Evolutionary conservation across 2,888 invertebrate genomes (phyloP).

Genomic region (Dryadula phaetusa): DNA sequence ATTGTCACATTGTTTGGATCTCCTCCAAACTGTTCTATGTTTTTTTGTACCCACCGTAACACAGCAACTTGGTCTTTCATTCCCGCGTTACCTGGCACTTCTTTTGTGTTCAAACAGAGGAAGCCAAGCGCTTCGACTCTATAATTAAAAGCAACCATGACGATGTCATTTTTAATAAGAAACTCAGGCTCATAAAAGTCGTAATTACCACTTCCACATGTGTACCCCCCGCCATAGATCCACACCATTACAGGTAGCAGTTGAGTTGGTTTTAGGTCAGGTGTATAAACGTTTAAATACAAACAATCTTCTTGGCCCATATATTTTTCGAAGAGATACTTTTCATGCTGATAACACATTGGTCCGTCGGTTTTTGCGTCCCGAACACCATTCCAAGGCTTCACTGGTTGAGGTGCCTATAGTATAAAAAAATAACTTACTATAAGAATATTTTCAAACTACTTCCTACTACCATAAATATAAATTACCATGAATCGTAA

Average conservation of each 20-base stretch:
- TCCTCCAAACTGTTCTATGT: conserved; percentile 70
- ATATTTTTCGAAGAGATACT: conserved; percentile 7
- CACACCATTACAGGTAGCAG: conserved; percentile 68
- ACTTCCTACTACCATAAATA: not conserved
- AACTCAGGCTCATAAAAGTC: conserved; percentile 68
- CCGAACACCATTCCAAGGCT: conserved; percentile 66
- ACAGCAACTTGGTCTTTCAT: conserved; percentile 78
- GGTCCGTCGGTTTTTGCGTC: conserved; percentile 64
- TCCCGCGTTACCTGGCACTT: conserved; percentile 75
- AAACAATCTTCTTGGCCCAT: conserved; percentile 68
- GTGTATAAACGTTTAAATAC: conserved; percentile 72
- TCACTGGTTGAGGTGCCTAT: conserved; percentile 65
- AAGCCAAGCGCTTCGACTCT: conserved; percentile 71
- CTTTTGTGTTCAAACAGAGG: conserved; percentile 66
- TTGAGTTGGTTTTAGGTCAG: conserved; percentile 53
- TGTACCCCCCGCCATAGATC: conserved; percentile 69
- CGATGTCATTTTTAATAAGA: conserved; percentile 62
- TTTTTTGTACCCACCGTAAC: conserved; percentile 68
- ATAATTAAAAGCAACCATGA: conserved; percentile 73
- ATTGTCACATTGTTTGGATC: conserved; percentile 72
- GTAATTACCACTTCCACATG: conserved; percentile 63
- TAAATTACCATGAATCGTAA: conserved; percentile 63
- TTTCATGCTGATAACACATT: conserved; percentile 57
- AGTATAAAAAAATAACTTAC: not conserved
- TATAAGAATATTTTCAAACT: not conserved